Evolutionary conservation across 2,797 vertebrate genomes (phyloP).

Genomic region (Argentina silus): DNA sequence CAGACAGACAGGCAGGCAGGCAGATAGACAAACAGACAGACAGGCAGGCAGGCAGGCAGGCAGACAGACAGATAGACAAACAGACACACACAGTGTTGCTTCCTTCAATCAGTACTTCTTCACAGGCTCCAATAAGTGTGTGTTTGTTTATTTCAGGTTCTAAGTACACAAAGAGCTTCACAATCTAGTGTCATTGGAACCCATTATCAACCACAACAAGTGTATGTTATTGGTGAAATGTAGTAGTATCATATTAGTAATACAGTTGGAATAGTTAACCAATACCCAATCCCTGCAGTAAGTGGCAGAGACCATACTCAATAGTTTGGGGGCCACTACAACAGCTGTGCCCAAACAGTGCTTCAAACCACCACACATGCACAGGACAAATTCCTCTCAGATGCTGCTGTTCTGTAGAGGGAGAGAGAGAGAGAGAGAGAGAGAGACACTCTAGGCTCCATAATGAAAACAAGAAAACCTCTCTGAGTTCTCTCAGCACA

Average conservation of each 20-base stretch:
- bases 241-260: neutral
- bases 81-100: neutral
- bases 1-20: conserved; percentile 4
- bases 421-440: conserved; percentile 11
- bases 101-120: neutral
- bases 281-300: neutral
- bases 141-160: neutral
- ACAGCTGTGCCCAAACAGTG: conserved; percentile 34
- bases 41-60: neutral
- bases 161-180: no score
- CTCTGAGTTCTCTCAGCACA: conserved; percentile 40
- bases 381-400: neutral
- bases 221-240: neutral
- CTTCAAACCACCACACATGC: neutral
- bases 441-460: conserved; percentile 53
- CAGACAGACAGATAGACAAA: neutral
- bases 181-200: no score
- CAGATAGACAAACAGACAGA: neutral
- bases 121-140: neutral
- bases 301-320: conserved; percentile 3
- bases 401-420: conserved; percentile 32
- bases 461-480: conserved; percentile 50
- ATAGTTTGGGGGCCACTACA: conserved; percentile 15
- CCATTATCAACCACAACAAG: neutral
- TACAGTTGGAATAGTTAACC: neutral